phyloP scores from a whole-genome alignment of 2,888 invertebrate species.

The Lasioglossum villosulum region DNA sequence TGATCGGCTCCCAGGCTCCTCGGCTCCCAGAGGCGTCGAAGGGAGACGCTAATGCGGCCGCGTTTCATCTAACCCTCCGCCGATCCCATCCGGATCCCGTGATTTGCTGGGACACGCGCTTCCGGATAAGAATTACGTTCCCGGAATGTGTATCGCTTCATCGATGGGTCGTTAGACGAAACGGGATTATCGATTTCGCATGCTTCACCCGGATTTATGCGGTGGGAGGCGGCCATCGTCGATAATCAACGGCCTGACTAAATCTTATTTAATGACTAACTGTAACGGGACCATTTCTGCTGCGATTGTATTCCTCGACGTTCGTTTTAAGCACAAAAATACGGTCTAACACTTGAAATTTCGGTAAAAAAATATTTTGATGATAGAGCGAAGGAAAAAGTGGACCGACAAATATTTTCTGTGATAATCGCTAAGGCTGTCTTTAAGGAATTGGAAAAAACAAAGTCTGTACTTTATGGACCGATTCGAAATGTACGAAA shows the following conservation, averaged over 20 bases:
- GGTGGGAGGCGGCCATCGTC: not conserved
- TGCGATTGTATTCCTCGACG: not conserved
- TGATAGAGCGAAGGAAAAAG: not conserved
- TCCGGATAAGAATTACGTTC: constrained; percentile 53
- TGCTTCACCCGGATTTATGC: constrained; percentile 24
- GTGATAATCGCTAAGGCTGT: not conserved
- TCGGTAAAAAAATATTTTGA: too few relatives aligned
- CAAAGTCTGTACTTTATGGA: not conserved
- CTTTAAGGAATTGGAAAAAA: not conserved
- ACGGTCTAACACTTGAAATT: not conserved
- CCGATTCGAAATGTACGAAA: not conserved
- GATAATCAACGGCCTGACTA: not conserved
- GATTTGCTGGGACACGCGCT: constrained; percentile 51
- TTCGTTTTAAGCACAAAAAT: not conserved
- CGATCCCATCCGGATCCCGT: constrained; percentile 51
- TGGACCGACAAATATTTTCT: not conserved
- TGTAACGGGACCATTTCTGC: not conserved
- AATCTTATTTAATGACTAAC: constrained; percentile 23
- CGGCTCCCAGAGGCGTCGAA: constrained; percentile 61
- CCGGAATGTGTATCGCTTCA: constrained; percentile 29
- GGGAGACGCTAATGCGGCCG: constrained; percentile 56
- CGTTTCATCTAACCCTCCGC: constrained; percentile 54
- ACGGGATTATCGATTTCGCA: constrained; percentile 35
- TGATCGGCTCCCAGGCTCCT: constrained; percentile 36
- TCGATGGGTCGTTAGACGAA: constrained; percentile 15